Conservation (phyloP, 1,140 invertebrate genomes). For the Physella acuta region DNA sequence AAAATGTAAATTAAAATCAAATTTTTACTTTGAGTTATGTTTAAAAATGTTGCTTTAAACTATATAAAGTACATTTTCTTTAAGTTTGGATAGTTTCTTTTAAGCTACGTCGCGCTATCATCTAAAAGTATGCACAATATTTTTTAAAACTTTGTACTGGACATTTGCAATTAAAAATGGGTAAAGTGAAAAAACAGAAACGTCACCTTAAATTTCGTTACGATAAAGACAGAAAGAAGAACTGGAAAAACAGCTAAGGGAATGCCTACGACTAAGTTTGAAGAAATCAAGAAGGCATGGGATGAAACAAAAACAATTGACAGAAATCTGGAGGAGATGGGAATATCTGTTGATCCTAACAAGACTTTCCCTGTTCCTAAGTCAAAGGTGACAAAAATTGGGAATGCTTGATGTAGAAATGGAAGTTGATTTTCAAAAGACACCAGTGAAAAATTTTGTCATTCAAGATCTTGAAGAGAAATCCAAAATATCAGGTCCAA, state of each 20-base stretch:
- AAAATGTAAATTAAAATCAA: too few relatives aligned
- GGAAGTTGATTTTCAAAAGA: constrained; percentile 22
- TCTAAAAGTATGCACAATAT: too few relatives aligned
- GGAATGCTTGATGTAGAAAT: constrained; percentile 18
- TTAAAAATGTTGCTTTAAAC: too few relatives aligned
- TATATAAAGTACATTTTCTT: too few relatives aligned
- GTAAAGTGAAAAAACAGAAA: constrained; percentile 34
- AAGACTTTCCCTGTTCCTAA: constrained; percentile 70
- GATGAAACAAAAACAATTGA: constrained; percentile 69
- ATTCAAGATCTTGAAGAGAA: constrained; percentile 69
- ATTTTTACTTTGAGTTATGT: too few relatives aligned
- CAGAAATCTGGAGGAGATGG: constrained; percentile 78
- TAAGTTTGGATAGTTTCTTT: too few relatives aligned
- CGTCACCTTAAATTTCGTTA: constrained; percentile 39
- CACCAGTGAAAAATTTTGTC: constrained; percentile 29
- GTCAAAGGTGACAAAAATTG: constrained; percentile 61
- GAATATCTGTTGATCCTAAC: constrained; percentile 77
- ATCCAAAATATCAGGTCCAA: constrained; percentile 71
- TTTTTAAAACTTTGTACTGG: too few relatives aligned
- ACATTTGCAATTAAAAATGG: too few relatives aligned
- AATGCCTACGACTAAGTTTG: constrained; percentile 47
- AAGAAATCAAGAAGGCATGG: constrained; percentile 75
- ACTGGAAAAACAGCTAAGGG: constrained; percentile 43
- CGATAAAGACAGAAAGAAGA: constrained; percentile 37
- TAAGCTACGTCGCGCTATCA: too few relatives aligned